phyloP scores from a whole-genome alignment of 2,888 invertebrate species.

The Tortricodes alternella region DNA sequence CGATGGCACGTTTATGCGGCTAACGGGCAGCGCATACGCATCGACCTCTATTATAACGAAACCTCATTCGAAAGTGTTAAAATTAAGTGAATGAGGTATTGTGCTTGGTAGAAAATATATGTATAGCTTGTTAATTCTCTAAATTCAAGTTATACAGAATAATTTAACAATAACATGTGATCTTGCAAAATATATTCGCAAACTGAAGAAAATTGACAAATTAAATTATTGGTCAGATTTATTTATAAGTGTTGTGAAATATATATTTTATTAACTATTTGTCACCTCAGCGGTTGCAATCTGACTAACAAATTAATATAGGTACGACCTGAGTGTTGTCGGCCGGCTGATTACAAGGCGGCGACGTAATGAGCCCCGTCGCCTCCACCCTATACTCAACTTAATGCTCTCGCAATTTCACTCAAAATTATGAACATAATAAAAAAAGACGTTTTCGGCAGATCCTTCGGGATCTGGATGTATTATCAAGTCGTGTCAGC shows the following conservation, averaged over 20 bases:
- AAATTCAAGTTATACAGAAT: too few species aligned
- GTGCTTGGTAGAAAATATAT: too few species aligned
- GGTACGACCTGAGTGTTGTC: conserved; percentile 53
- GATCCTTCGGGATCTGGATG: conserved; percentile 50
- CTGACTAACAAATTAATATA: conserved; percentile 73
- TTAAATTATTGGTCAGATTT: too few species aligned
- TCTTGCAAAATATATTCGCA: too few species aligned
- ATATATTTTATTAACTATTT: conserved; percentile 16
- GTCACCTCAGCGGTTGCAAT: conserved; percentile 21
- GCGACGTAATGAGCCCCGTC: conserved; percentile 65
- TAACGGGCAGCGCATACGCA: conserved; percentile 36
- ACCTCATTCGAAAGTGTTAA: conserved; percentile 18
- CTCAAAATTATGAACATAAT: conserved; percentile 78
- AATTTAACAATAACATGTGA: too few species aligned
- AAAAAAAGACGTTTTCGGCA: conserved; percentile 72
- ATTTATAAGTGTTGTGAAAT: too few species aligned
- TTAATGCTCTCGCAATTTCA: conserved; percentile 83
- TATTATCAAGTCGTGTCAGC: conserved; percentile 18
- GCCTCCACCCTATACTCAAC: conserved; percentile 80
- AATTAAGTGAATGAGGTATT: conserved; percentile 17
- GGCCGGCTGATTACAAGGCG: conserved; percentile 76
- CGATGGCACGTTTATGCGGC: conserved; percentile 60
- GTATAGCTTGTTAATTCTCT: too few species aligned
- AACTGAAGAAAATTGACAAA: neutral
- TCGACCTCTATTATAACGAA: conserved; percentile 3